Conservation (phyloP, 2,888 invertebrate genomes). For the Tolmerus cingulatus region DNA sequence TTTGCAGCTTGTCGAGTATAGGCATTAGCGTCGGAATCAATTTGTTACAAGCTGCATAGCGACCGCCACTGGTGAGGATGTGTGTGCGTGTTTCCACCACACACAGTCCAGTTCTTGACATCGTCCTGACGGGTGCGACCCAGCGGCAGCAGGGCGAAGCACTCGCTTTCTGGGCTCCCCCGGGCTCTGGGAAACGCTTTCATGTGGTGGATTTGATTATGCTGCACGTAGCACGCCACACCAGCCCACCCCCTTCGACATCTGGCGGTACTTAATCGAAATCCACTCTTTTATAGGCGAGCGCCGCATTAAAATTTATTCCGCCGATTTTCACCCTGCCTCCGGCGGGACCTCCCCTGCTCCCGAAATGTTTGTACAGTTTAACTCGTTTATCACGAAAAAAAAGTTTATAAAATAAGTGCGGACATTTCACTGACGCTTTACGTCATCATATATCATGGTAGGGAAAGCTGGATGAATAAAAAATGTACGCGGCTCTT, state of each 20-base stretch:
- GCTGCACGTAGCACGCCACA: background rate
- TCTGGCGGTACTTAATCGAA: constrained; percentile 7
- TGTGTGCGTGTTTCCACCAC: background rate
- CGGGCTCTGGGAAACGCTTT: background rate
- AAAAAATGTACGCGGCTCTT: background rate
- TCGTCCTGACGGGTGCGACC: background rate
- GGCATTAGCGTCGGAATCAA: constrained; percentile 10
- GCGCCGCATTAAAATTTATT: constrained; percentile 19
- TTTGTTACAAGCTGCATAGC: background rate
- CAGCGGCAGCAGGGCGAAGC: background rate
- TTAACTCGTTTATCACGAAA: constrained; percentile 22
- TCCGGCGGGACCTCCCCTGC: background rate
- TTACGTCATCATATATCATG: constrained; percentile 32
- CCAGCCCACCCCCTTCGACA: background rate
- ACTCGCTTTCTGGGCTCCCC: background rate
- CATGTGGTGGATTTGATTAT: constrained; percentile 1
- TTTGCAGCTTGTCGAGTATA: constrained; percentile 17
- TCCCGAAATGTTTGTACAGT: constrained; percentile 11
- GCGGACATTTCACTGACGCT: constrained; percentile 32
- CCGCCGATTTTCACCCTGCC: background rate
- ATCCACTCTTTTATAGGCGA: constrained; percentile 24
- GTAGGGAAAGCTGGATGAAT: background rate
- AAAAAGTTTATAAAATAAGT: constrained; percentile 32
- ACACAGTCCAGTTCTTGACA: background rate
- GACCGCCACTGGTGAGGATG: background rate